Evolutionary conservation across 2,113 vertebrate genomes (phyloP), one percentile per base, ranked within the genome.

Genomic region (Azemiops feae): DNA sequence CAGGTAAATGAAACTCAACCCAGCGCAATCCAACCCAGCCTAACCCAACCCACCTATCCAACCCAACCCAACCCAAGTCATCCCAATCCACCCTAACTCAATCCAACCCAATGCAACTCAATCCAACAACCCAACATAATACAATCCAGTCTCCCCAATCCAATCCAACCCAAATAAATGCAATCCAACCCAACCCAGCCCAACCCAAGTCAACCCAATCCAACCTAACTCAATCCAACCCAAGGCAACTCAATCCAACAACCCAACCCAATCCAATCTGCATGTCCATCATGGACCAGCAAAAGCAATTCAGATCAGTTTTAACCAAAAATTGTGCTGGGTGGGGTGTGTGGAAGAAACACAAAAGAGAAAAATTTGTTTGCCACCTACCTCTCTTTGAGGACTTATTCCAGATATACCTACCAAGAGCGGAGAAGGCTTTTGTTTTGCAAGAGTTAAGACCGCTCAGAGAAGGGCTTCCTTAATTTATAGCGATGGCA

Each of bases 361-460:
- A 39, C 1, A 16, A 81, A 39, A 81, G 6, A 20, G 34, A 39
- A 81, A 39, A 39, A 69, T 5, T 0, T n/a, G 30, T n/a, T 69
- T 69, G 30, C 12, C 30, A 69, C 12, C 64, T 34, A 69, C 5
- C 12, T 16, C 0, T 5, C 64, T n/a, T 12, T 69, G 64, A n/a
- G 60, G 4, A n/a, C 30, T n/a, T n/a, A 14, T 50, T 87, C 11
- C 45, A 57, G n/a, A 58, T 25, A 43, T 18, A 10, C n/a, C 45
- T n/a, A 23, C 5, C 64, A 64, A 3, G 9, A 22, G 30, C 5
- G 27, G 57, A 69, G 1, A 39, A 93, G 43, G 2, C 81, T 18
- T 91, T 57, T 9, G 34, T 69, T 87, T 87, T 54, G 34, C 50
- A 93, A 58, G 45, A 93, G 9, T 45, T 57, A 54, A 93, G 30